phyloP scores from a whole-genome alignment of 1,140 invertebrate genomes.

The Sinonovacula constricta region DNA sequence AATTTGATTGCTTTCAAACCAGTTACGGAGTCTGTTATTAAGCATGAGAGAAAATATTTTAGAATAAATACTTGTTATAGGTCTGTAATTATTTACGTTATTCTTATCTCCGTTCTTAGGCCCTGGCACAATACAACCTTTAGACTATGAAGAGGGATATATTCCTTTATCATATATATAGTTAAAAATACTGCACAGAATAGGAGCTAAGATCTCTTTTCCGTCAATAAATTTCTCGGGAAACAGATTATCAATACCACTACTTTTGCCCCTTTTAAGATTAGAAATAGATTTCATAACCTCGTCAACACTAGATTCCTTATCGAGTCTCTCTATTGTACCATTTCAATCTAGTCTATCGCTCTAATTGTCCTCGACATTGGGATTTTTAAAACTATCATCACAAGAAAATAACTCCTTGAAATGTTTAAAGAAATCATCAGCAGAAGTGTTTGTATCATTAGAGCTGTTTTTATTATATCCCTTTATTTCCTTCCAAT shows the following conservation, averaged over 20 bases:
- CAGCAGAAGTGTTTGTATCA: too few species aligned
- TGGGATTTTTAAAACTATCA: too few species aligned
- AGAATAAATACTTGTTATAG: background rate
- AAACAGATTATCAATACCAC: background rate
- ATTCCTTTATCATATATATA: too few species aligned
- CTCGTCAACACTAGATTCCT: background rate
- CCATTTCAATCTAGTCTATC: background rate
- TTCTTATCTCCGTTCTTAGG: background rate
- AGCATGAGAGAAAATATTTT: background rate
- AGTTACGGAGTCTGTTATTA: background rate
- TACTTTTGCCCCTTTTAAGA: constrained; percentile 2
- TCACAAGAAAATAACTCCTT: too few species aligned
- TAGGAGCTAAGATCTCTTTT: too few species aligned
- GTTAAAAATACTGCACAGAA: too few species aligned
- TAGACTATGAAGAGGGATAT: constrained; percentile 10
- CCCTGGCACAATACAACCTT: background rate
- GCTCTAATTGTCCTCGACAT: background rate
- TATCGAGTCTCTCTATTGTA: background rate
- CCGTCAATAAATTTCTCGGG: too few species aligned
- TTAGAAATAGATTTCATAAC: background rate
- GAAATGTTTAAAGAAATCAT: too few species aligned
- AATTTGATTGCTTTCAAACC: background rate
- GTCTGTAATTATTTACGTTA: background rate
- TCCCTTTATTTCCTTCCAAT: background rate
- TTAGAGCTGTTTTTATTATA: too few species aligned